Conservation (phyloP, 2,888 invertebrate species). For the Linyphia triangularis region DNA sequence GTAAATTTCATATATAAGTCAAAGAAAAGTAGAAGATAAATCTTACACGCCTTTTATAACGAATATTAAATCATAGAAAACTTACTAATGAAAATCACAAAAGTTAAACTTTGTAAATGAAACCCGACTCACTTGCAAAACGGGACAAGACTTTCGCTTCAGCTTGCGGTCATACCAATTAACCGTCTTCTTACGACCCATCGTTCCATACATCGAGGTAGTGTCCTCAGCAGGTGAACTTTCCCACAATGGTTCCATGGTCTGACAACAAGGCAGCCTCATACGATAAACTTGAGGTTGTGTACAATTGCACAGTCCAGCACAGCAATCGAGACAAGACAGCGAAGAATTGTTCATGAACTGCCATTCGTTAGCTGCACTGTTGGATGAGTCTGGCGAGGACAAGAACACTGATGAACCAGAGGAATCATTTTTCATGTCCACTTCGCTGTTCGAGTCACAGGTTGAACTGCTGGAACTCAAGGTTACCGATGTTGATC, state of each 20-base stretch:
- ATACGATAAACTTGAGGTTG: conserved; percentile 65
- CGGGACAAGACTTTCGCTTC: conserved; percentile 89
- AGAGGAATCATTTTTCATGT: conserved; percentile 52
- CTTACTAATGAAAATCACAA: neutral
- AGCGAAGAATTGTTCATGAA: neutral
- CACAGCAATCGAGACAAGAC: conserved; percentile 51
- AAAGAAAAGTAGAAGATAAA: too few species aligned
- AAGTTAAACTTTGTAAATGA: neutral
- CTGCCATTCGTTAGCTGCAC: conserved; percentile 45
- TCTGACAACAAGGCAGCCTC: conserved; percentile 74
- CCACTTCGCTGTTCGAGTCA: conserved; percentile 60
- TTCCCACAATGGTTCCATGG: conserved; percentile 81
- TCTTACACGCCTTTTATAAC: too few species aligned
- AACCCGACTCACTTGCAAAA: conserved; percentile 83
- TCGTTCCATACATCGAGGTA: conserved; percentile 20
- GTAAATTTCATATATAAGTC: neutral
- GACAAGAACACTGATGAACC: conserved; percentile 12
- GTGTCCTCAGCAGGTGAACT: conserved; percentile 76
- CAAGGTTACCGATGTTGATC: conserved; percentile 61
- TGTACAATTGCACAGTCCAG: conserved; percentile 54
- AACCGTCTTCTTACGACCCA: conserved; percentile 61
- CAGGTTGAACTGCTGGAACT: conserved; percentile 64
- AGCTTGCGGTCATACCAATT: conserved; percentile 84
- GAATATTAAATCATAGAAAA: neutral
- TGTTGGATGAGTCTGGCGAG: neutral